Conservation (phyloP, 2,797 vertebrate genomes). For the Sebastes jordani region DNA sequence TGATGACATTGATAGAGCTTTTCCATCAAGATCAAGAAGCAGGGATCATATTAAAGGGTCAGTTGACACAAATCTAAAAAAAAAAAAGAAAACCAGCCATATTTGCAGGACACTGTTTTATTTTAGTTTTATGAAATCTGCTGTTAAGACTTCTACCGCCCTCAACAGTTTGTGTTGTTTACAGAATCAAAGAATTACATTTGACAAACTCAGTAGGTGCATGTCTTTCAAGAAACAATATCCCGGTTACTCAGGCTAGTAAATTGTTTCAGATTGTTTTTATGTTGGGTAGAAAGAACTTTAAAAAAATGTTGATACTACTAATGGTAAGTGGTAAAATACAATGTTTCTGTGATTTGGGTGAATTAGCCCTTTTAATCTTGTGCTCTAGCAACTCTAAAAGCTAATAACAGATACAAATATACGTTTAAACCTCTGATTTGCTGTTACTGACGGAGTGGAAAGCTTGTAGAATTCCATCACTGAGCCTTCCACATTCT, state of each 20-base stretch:
- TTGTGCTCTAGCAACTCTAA: background rate
- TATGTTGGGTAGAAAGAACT: background rate
- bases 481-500: constrained; percentile 8
- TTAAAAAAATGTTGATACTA: background rate
- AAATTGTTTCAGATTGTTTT: background rate
- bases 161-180: background rate
- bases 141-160: background rate
- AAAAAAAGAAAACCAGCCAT: background rate
- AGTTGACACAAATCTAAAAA: background rate
- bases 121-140: background rate
- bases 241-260: background rate
- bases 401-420: constrained; percentile 1
- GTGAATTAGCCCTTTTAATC: background rate
- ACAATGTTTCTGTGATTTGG: background rate
- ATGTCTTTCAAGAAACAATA: background rate
- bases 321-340: background rate
- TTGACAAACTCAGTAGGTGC: background rate
- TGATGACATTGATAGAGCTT: background rate
- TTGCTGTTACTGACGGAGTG: background rate
- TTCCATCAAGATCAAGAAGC: background rate
- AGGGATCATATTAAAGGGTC: background rate
- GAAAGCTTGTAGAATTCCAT: constrained; percentile 13
- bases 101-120: too few species aligned
- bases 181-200: background rate
- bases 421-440: constrained; percentile 7